These are phyloP conservation scores for Bufo bufo DNA, from an alignment of 2,113 vertebrate species.

Conservation along the genomic window DNA sequence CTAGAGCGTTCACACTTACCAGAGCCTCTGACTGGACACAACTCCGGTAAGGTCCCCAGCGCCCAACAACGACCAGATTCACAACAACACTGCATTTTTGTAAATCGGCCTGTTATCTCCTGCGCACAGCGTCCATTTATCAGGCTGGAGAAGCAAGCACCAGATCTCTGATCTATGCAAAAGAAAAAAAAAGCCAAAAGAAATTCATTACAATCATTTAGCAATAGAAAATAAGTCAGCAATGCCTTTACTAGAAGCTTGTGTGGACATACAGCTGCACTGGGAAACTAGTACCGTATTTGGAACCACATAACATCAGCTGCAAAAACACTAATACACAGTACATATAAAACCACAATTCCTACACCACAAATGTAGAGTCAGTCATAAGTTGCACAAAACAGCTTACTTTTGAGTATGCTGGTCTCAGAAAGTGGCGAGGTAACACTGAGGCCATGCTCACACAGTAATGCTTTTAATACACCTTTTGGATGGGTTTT, in stretches of 20 bases:
- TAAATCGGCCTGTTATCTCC: constrained; percentile 63
- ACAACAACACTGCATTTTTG: constrained; percentile 69
- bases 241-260: not conserved
- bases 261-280: not conserved
- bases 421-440: no score
- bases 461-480: no score
- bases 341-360: not conserved
- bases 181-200: not conserved
- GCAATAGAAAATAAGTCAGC: not conserved
- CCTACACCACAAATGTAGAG: not conserved
- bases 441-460: no score
- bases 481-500: no score
- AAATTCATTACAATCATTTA: not conserved
- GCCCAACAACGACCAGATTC: constrained; percentile 70
- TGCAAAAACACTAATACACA: not conserved
- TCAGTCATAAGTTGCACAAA: not conserved
- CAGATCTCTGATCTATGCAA: constrained; percentile 63
- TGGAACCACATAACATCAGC: not conserved
- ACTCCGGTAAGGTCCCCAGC: constrained; percentile 62
- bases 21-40: constrained; percentile 65
- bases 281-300: not conserved
- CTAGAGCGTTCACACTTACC: constrained; percentile 37
- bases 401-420: not conserved
- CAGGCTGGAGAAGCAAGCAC: constrained; percentile 65
- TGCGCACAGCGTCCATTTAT: constrained; percentile 66